Conservation (phyloP, 2,888 invertebrate species). For the Macrosiphum euphorbiae region DNA sequence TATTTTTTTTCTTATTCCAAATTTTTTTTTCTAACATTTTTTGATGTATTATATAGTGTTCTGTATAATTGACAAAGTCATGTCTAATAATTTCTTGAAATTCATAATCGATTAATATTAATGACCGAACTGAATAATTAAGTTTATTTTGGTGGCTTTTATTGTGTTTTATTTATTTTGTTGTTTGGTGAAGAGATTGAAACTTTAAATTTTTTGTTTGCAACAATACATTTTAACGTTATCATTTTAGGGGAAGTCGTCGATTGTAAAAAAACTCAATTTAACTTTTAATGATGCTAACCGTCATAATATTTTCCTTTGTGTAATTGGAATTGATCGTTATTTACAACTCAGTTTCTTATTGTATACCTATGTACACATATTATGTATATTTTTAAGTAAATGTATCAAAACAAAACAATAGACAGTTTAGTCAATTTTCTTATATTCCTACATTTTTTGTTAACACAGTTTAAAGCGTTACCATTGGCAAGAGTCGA, state of each 20-base stretch:
- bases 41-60: neutral
- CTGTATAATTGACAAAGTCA: constrained; percentile 1
- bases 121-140: neutral
- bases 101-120: neutral
- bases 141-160: neutral
- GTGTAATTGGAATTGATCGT: neutral
- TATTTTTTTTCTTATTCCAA: neutral
- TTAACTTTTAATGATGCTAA: neutral
- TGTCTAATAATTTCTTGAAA: neutral
- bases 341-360: neutral
- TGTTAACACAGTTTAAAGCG: neutral
- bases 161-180: neutral
- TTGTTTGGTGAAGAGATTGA: neutral
- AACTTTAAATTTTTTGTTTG: constrained; percentile 15
- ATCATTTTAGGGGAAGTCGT: neutral
- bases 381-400: neutral
- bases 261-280: neutral
- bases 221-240: neutral
- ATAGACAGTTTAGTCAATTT: too few relatives aligned
- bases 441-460: neutral
- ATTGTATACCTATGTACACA: neutral
- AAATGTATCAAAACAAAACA: neutral
- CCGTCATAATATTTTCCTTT: neutral
- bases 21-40: neutral
- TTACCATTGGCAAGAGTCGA: neutral